Evolutionary conservation across 2,113 vertebrate species (phyloP), one percentile per base, ranked within the genome.

Genomic region (Saccopteryx leptura): DNA sequence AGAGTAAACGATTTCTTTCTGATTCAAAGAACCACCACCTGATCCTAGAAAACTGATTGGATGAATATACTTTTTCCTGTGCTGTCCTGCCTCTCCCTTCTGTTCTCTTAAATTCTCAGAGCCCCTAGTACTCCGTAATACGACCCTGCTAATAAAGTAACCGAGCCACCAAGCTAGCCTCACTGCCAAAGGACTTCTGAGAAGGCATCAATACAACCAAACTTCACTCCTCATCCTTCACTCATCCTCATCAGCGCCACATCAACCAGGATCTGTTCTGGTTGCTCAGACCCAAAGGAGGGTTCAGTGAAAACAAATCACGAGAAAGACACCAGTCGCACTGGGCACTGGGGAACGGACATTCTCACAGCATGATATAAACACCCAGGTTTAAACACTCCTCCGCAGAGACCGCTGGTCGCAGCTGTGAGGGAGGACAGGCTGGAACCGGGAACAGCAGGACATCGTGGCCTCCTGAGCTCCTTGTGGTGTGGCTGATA

Each of bases 381-480:
- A 89, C 39, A 54, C 14, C 65, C 24, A 28, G 2, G 31, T 46
- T 61, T 50, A 33, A 11, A 21, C 2, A 31, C 48, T 72, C 80
- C 54, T 60, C 1, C 0, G 4, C 31, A 48, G 87, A 71, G 75
- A 75, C 39, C 23, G 1, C 5, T 24, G 65, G 33, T 54, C 1
- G 2, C 0, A 72, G 66, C 54, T 76, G 14, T n/a, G 48, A 66
- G 23, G 7, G 24, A 1, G 0, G 15, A 17, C 0, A 6, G 89
- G 33, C 19, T 56, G n/a, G 0, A 21, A 15, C 14, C 5, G 1
- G 28, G 15, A 39, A 65, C 12, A 56, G 21, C 19, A 61, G 48
- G 12, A 68, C 21, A 7, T 19, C 58, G 61, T 48, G 9, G 8
- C 13, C 48, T 54, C 33, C 71, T 39, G 2, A 61, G 28, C 78